These are phyloP conservation scores for Andrena minutula DNA, from an alignment of 2,888 invertebrate species.

Conservation along the genomic window DNA sequence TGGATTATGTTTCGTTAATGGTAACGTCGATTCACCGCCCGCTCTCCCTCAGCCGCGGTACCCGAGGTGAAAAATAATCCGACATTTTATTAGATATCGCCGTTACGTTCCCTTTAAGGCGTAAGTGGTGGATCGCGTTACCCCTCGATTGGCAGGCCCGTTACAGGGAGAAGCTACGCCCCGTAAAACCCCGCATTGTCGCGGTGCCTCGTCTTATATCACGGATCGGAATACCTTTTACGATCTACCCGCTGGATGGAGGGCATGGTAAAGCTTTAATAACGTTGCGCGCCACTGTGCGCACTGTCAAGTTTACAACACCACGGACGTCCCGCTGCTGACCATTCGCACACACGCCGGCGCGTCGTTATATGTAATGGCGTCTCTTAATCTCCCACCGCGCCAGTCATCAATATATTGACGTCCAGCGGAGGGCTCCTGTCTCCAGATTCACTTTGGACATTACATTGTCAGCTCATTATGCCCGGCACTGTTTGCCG, in stretches of 20 bases:
- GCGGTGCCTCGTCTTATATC: slow-evolving; percentile 42
- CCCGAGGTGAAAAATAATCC: slow-evolving; percentile 58
- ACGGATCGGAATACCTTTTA: slow-evolving; percentile 51
- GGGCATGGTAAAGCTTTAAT: slow-evolving; percentile 38
- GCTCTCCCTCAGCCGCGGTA: neutral
- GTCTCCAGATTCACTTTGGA: slow-evolving; percentile 60
- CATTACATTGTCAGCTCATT: slow-evolving; percentile 78
- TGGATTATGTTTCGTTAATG: slow-evolving; percentile 60
- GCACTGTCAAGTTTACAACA: too few relatives aligned
- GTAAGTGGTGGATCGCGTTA: slow-evolving; percentile 56
- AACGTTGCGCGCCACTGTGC: slow-evolving; percentile 15
- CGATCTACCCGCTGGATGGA: slow-evolving; percentile 26
- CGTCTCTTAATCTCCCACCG: slow-evolving; percentile 70
- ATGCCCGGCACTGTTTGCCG: slow-evolving; percentile 70
- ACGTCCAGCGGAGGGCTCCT: slow-evolving; percentile 60
- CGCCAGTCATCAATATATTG: slow-evolving; percentile 72
- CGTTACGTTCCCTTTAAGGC: slow-evolving; percentile 38
- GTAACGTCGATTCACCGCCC: slow-evolving; percentile 40
- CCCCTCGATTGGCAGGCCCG: slow-evolving; percentile 47
- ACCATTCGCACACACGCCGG: too few relatives aligned
- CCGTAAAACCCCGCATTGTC: slow-evolving; percentile 55
- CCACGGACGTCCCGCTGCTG: too few relatives aligned
- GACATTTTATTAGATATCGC: slow-evolving; percentile 55
- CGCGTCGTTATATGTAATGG: slow-evolving; percentile 49
- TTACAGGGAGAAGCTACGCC: slow-evolving; percentile 27